Percentiles rank a stretch among this genome's conserved stretches.
Conservation (phyloP, 2,888 invertebrate species). For the Eupelmus urozonus region DNA sequence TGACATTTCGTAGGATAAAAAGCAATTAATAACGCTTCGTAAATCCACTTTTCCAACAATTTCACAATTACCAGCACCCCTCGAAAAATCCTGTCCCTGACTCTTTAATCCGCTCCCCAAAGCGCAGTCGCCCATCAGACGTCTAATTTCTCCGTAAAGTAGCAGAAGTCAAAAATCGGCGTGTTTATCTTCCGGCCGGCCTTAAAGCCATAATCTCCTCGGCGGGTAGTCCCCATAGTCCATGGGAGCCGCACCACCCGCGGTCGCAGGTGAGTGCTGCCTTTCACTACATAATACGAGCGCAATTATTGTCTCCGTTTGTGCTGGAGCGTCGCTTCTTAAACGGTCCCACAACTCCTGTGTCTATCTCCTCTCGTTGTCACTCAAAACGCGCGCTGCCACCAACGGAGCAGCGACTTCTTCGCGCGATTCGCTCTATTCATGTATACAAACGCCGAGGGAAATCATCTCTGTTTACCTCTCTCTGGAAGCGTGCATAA, state of each 20-base stretch:
- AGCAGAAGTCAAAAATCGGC: constrained; percentile 36
- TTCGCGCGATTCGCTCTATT: not conserved
- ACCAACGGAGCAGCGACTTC: constrained; percentile 1
- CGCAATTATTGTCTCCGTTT: constrained; percentile 52
- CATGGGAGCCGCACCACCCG: too few relatives aligned
- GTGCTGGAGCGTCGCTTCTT: constrained; percentile 59
- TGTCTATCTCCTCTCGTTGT: constrained; percentile 60
- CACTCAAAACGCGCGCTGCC: constrained; percentile 65
- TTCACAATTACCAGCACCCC: not conserved
- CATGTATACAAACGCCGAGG: not conserved
- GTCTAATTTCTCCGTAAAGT: constrained; percentile 36
- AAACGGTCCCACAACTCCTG: constrained; percentile 58
- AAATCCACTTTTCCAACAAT: not conserved
- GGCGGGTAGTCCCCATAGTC: constrained; percentile 11
- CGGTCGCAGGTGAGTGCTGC: constrained; percentile 46
- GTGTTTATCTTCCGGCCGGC: constrained; percentile 45
- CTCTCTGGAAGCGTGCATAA: constrained; percentile 38
- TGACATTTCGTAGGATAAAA: too few relatives aligned
- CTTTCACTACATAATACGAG: constrained; percentile 43
- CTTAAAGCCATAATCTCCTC: constrained; percentile 44
- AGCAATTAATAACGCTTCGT: not conserved
- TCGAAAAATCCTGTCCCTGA: constrained; percentile 15
- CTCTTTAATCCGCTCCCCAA: constrained; percentile 36
- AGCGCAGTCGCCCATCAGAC: not conserved
- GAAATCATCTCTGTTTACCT: constrained; percentile 45